Percentiles rank a stretch among this genome's conserved stretches.
These are phyloP conservation scores for Plusia festucae DNA, from an alignment of 2,888 invertebrate species.

Conservation along the genomic window DNA sequence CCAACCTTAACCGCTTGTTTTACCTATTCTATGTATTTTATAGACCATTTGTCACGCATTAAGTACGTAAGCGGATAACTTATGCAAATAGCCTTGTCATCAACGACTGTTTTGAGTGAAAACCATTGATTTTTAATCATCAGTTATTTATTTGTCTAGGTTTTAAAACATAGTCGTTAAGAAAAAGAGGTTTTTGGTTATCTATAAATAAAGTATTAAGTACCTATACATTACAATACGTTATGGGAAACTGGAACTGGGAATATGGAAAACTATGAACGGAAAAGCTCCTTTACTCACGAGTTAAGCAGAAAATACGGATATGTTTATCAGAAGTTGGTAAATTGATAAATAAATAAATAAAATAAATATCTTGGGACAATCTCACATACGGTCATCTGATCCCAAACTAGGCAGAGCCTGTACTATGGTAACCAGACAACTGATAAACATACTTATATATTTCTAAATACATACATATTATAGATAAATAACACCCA, in stretches of 20 bases:
- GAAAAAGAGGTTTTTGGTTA: conserved; percentile 7
- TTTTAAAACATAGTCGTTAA: background rate
- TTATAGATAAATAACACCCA: too few species aligned
- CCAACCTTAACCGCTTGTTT: conserved; percentile 41
- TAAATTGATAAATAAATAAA: too few species aligned
- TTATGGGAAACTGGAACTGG: too few species aligned
- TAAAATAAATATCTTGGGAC: too few species aligned
- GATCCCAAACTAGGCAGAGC: too few species aligned
- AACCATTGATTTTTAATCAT: conserved; percentile 34
- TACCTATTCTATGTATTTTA: conserved; percentile 47
- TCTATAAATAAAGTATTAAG: background rate
- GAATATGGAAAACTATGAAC: background rate
- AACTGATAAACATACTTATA: too few species aligned
- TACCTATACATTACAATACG: background rate
- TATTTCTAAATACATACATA: too few species aligned
- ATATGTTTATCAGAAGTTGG: too few species aligned
- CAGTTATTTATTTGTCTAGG: background rate
- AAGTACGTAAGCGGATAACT: conserved; percentile 52
- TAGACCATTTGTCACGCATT: conserved; percentile 52
- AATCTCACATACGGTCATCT: too few species aligned
- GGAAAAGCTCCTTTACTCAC: background rate
- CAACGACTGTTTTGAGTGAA: conserved; percentile 22
- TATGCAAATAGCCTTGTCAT: conserved; percentile 52
- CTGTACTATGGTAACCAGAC: too few species aligned
- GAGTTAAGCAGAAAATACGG: too few species aligned